Evolutionary conservation across 2,797 vertebrate genomes (phyloP), one percentile per base, ranked within the genome.

Genomic region (Erpetoichthys calabaricus): DNA sequence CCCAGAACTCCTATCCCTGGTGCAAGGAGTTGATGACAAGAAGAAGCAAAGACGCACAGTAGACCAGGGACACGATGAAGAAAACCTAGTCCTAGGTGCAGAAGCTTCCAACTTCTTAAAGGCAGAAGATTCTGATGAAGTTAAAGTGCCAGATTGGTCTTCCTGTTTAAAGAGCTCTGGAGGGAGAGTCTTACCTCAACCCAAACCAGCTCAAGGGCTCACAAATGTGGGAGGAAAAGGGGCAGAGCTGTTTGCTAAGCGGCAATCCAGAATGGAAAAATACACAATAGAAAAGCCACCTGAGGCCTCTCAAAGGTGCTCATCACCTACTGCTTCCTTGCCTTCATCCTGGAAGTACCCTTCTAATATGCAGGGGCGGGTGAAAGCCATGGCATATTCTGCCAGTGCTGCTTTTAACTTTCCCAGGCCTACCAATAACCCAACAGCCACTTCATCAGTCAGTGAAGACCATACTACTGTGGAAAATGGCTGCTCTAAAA

Each of bases 181-280:
- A 60, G 86, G 91, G 54, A 81, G 77, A 64, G 82, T 85, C 3
- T 90, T 86, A 65, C 77, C 73, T 0, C 86, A 91, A 71, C 86
- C 84, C 3, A 86, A 73, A 59, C 88, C 87, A 25, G 90, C 86
- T 67, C 94, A 98, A 74, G 84, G 74, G 56, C 90, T 99, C 55
- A 82, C 79, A 0, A 88, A 97, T 58, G 91, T 84, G 0, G 91
- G 87, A 0, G 96, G 95, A 56, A 98, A 92, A 64, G 96, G 96
- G 45, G 96, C 94, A 0, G 90, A 97, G 78, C 81, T 99, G 53
- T 99, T 97, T 3, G 89, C 91, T 56, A 91, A 87, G 57, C 86
- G 95, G 9, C 95, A 96, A 63, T 90, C 92, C 8, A 88, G 95
- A 65, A 98, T 99, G 95, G 94, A 98, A 74, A 92, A 90, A 62